Percentiles rank a stretch among this genome's conserved stretches.
Conservation (phyloP, 2,113 vertebrate genomes). For the Monopterus albus region DNA sequence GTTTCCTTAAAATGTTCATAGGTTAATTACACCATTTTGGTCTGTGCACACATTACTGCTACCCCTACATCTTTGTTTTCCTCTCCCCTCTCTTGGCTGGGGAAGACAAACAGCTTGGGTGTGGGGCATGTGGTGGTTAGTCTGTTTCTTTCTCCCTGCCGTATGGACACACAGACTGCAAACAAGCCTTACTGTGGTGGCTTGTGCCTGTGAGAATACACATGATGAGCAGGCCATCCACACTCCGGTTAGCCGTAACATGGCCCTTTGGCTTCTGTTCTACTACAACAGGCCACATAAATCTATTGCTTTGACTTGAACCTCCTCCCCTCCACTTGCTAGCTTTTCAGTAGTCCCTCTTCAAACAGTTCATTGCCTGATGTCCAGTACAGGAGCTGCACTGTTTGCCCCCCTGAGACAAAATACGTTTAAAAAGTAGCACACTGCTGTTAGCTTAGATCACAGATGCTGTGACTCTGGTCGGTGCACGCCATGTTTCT, state of each 20-base stretch:
- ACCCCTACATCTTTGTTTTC: background rate
- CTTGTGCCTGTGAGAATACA: conserved; percentile 23
- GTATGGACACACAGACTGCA: conserved; percentile 52
- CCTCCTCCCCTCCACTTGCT: background rate
- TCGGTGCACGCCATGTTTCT: conserved; percentile 15
- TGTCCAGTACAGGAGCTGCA: background rate
- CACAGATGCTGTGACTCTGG: background rate
- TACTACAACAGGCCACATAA: conserved; percentile 33
- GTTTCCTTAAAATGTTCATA: background rate
- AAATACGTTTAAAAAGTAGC: conserved; percentile 1
- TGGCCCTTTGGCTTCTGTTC: conserved; percentile 37
- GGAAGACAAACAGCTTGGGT: conserved; percentile 46
- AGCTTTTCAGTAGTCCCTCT: conserved; percentile 10
- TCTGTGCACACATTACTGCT: conserved; percentile 10
- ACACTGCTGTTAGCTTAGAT: conserved; percentile 11
- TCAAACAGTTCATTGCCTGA: conserved; percentile 24
- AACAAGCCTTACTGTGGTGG: conserved; percentile 36
- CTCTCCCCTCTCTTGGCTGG: conserved; percentile 27
- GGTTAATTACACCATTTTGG: background rate
- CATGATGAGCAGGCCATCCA: conserved; percentile 1
- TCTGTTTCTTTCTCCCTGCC: conserved; percentile 33
- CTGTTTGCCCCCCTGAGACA: background rate
- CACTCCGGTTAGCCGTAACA: conserved; percentile 25
- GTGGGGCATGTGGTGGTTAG: conserved; percentile 20
- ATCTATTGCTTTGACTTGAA: conserved; percentile 29